Conservation (phyloP, 2,888 invertebrate species). For the Tenthredo scrophulariae region DNA sequence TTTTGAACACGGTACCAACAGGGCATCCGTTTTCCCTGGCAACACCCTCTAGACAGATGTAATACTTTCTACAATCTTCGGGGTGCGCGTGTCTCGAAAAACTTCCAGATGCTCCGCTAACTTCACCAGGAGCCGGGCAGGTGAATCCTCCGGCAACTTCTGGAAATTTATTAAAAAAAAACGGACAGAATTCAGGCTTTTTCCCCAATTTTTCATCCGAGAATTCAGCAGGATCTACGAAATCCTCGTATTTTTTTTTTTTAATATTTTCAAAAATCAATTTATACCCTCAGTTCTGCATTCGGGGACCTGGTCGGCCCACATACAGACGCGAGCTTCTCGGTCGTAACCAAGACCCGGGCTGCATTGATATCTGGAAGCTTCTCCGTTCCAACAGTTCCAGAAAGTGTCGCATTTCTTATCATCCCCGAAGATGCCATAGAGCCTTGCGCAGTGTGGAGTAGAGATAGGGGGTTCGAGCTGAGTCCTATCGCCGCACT, state of each 20-base stretch:
- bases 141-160: slow-evolving; percentile 95
- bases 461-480: slow-evolving; percentile 92
- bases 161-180: slow-evolving; percentile 76
- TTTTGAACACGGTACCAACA: slow-evolving; percentile 97
- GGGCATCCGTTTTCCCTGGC: slow-evolving; percentile 97
- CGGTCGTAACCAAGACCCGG: slow-evolving; percentile 97
- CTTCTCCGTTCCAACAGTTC: slow-evolving; percentile 98
- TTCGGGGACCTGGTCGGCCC: slow-evolving; percentile 97
- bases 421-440: slow-evolving; percentile 95
- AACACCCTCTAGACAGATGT: slow-evolving; percentile 94
- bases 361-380: slow-evolving; percentile 95
- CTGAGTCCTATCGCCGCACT: slow-evolving; percentile 93
- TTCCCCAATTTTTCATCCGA: neutral
- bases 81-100: slow-evolving; percentile 98
- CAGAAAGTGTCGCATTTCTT: slow-evolving; percentile 95
- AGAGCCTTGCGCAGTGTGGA: slow-evolving; percentile 91
- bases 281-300: slow-evolving; percentile 93
- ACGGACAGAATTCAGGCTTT: neutral
- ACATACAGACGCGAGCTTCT: slow-evolving; percentile 96
- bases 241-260: neutral
- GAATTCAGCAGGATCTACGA: neutral
- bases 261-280: slow-evolving; percentile 1
- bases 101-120: slow-evolving; percentile 88
- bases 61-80: slow-evolving; percentile 96
- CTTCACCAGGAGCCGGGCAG: slow-evolving; percentile 91